Evolutionary conservation across 2,113 vertebrate genomes (phyloP).

Genomic region (Herpetotheres cachinnans): DNA sequence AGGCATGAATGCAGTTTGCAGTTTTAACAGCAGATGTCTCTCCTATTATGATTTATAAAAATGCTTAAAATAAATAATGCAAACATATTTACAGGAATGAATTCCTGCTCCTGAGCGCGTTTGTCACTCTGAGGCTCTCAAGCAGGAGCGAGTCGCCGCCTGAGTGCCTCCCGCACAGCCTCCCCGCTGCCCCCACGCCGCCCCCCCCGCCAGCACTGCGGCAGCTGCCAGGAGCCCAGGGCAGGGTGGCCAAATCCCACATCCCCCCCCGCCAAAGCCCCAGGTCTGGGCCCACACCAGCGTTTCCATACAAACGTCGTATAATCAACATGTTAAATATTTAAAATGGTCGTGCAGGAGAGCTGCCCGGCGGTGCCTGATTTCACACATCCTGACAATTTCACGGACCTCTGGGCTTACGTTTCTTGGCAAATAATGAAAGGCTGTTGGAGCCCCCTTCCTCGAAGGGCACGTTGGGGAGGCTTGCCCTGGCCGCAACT

Average conservation of each 20-base stretch:
- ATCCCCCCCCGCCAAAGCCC: neutral
- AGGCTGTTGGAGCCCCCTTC: neutral
- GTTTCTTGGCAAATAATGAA: slow-evolving; percentile 37
- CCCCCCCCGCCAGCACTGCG: neutral
- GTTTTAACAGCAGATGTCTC: slow-evolving; percentile 87
- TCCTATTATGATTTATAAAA: slow-evolving; percentile 87
- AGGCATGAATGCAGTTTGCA: slow-evolving; percentile 80
- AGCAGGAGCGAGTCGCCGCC: neutral
- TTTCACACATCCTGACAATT: slow-evolving; percentile 44
- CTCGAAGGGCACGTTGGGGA: neutral
- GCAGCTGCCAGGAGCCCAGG: neutral
- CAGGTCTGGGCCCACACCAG: neutral
- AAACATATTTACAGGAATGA: slow-evolving; percentile 74
- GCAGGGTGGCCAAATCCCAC: neutral
- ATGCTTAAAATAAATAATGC: slow-evolving; percentile 81
- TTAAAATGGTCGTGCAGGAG: slow-evolving; percentile 9
- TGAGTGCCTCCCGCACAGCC: neutral
- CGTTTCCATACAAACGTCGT: neutral
- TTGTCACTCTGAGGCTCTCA: slow-evolving; percentile 16
- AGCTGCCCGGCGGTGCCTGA: slow-evolving; percentile 37
- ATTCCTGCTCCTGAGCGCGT: slow-evolving; percentile 23
- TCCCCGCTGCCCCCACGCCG: neutral
- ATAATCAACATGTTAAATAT: slow-evolving; percentile 33
- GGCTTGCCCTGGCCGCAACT: neutral
- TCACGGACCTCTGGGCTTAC: slow-evolving; percentile 53